phyloP scores from a whole-genome alignment of 2,888 invertebrate species.

The Hirtodrosophila trivittata region DNA sequence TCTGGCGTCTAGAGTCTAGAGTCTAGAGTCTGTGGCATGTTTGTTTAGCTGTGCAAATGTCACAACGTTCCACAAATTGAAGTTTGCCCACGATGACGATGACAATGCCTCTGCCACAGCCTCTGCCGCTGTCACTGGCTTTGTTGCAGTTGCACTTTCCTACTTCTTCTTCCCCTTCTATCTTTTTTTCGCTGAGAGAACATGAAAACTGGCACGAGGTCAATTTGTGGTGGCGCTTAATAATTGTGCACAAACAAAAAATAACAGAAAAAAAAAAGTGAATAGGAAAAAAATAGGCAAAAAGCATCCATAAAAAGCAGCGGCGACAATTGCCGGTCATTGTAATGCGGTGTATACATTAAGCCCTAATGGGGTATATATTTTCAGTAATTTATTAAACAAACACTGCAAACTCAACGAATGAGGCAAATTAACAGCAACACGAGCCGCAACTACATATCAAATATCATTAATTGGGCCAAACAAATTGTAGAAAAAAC shows the following conservation, averaged over 20 bases:
- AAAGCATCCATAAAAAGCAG: not conserved
- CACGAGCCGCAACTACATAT: too few relatives aligned
- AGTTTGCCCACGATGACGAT: constrained; percentile 25
- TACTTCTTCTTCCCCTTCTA: constrained; percentile 15
- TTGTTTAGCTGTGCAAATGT: constrained; percentile 55
- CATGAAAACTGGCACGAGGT: constrained; percentile 61
- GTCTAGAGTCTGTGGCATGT: constrained; percentile 29
- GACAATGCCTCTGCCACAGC: constrained; percentile 27
- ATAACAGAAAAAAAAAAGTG: constrained; percentile 1
- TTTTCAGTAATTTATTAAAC: constrained; percentile 10
- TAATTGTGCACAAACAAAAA: constrained; percentile 48
- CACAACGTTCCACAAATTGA: constrained; percentile 62
- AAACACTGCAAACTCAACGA: not conserved
- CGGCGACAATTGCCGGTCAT: constrained; percentile 40
- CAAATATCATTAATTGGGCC: too few relatives aligned
- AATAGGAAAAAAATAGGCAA: constrained; percentile 3
- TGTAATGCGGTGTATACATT: constrained; percentile 40
- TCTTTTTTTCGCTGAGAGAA: not conserved
- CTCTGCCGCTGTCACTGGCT: not conserved
- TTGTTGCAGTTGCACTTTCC: constrained; percentile 30
- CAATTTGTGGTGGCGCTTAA: constrained; percentile 68
- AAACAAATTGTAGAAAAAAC: too few relatives aligned
- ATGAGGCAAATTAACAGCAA: too few relatives aligned
- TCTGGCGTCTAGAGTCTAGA: not conserved
- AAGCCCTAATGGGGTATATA: not conserved